phyloP scores from a whole-genome alignment of 2,888 invertebrate species.

The Cephonodes hylas region DNA sequence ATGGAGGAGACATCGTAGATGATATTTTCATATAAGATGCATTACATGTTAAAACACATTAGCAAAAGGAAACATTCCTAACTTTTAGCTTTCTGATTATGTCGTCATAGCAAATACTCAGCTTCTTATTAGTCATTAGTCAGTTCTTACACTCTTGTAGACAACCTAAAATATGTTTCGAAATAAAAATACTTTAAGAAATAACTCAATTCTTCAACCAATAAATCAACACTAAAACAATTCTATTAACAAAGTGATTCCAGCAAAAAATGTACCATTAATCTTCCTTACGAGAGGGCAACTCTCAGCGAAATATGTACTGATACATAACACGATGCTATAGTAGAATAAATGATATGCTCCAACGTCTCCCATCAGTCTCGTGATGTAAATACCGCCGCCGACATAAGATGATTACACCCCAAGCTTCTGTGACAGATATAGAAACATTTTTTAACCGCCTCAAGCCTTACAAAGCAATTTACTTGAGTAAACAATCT shows the following conservation, averaged over 20 bases:
- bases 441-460: constrained; percentile 64
- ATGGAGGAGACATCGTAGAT: too few species aligned
- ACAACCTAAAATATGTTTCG: too few species aligned
- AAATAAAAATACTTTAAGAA: too few species aligned
- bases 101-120: too few species aligned
- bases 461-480: constrained; percentile 66
- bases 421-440: constrained; percentile 46
- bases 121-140: too few species aligned
- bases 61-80: too few species aligned
- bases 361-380: constrained; percentile 1
- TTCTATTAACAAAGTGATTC: background rate
- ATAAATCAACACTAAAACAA: background rate
- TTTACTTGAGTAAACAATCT: constrained; percentile 70
- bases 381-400: constrained; percentile 28
- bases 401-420: constrained; percentile 48
- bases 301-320: background rate
- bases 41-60: too few species aligned
- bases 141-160: too few species aligned
- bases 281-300: background rate
- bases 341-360: constrained; percentile 1
- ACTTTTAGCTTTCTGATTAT: too few species aligned
- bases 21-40: too few species aligned
- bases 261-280: background rate
- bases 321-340: background rate
- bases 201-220: background rate